phyloP scores from a whole-genome alignment of 2,797 vertebrate species.

The Sardinella longiceps region DNA sequence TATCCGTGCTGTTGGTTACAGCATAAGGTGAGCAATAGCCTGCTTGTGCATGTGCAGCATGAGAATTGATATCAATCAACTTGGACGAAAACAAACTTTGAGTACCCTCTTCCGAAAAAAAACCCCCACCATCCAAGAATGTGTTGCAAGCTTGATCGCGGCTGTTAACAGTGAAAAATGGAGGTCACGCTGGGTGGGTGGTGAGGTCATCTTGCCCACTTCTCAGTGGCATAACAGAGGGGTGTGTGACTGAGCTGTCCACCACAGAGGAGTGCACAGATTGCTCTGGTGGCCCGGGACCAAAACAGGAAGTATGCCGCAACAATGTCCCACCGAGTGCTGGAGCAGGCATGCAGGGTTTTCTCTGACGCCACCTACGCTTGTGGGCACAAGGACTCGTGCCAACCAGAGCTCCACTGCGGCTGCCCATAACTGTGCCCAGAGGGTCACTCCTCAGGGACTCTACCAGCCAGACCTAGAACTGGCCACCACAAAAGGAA shows the following conservation, averaged over 20 bases:
- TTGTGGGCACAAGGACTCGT: background rate
- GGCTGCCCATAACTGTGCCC: background rate
- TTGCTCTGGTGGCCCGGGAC: conserved; percentile 53
- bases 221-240: background rate
- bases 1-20: background rate
- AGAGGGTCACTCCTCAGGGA: conserved; percentile 7
- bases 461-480: background rate
- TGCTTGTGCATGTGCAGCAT: background rate
- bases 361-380: conserved; percentile 30
- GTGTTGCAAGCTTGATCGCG: background rate
- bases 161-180: conserved; percentile 16
- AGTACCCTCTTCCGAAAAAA: background rate
- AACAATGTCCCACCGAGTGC: conserved; percentile 44
- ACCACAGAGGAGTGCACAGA: conserved; percentile 48
- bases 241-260: background rate
- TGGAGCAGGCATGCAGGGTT: background rate
- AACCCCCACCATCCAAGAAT: background rate
- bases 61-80: background rate
- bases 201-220: background rate
- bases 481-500: background rate
- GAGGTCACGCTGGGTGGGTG: background rate
- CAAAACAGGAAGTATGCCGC: conserved; percentile 49
- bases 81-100: background rate
- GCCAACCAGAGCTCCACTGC: conserved; percentile 33
- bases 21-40: background rate